Evolutionary conservation across 2,888 invertebrate genomes (phyloP).

Genomic region (Trichopoda pennipes): DNA sequence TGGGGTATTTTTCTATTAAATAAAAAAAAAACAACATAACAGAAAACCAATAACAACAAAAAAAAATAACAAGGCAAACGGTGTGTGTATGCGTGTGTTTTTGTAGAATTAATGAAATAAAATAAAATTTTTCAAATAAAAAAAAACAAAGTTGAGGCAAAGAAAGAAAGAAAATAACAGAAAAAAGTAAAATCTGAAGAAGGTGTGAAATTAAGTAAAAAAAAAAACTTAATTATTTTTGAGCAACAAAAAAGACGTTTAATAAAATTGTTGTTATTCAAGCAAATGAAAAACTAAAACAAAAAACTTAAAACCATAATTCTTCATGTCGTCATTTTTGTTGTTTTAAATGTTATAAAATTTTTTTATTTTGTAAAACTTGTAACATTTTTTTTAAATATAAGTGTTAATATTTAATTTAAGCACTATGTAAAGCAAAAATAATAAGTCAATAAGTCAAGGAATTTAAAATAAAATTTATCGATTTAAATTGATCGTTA

Average conservation of each 20-base stretch:
- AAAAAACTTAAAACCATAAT: background rate
- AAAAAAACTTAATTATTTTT: constrained; percentile 5
- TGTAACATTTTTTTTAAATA: too few relatives aligned
- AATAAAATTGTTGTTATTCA: background rate
- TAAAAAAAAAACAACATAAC: constrained; percentile 55
- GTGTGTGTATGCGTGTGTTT: constrained; percentile 52
- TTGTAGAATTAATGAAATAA: constrained; percentile 48
- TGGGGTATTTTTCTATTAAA: constrained; percentile 50
- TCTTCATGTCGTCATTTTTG: too few relatives aligned
- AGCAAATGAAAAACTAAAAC: background rate
- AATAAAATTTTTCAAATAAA: constrained; percentile 44
- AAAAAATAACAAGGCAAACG: constrained; percentile 60
- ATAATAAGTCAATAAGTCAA: too few relatives aligned
- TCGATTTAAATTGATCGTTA: too few relatives aligned
- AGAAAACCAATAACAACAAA: constrained; percentile 42
- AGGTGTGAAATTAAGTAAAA: constrained; percentile 28
- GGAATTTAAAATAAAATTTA: too few relatives aligned
- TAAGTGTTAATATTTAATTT: too few relatives aligned
- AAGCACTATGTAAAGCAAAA: too few relatives aligned
- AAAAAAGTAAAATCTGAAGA: constrained; percentile 22
- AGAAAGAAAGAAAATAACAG: constrained; percentile 24
- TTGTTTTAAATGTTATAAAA: too few relatives aligned
- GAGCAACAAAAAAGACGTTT: background rate
- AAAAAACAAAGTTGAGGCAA: constrained; percentile 47
- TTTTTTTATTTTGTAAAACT: too few relatives aligned